phyloP scores from a whole-genome alignment of 2,888 invertebrate species.

The Drosophila conformis region DNA sequence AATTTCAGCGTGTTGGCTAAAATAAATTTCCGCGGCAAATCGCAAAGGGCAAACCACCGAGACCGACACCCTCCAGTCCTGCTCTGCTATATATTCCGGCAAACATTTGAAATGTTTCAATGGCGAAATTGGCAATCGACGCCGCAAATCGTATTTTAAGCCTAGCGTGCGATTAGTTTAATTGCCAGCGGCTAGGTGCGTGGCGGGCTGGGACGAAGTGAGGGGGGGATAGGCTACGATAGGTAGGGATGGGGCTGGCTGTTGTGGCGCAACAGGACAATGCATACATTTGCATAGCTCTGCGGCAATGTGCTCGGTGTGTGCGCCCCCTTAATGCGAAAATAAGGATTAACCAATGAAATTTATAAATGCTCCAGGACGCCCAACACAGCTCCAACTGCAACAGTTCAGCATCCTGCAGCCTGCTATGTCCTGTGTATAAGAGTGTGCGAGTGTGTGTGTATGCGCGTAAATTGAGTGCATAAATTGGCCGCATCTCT shows the following conservation, averaged over 20 bases:
- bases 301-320: conserved; percentile 23
- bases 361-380: conserved; percentile 83
- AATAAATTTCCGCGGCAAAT: conserved; percentile 53
- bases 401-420: conserved; percentile 18
- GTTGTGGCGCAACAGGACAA: conserved; percentile 70
- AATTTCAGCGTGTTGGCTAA: conserved; percentile 51
- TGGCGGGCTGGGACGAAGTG: neutral
- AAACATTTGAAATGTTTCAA: conserved; percentile 39
- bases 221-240: neutral
- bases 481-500: conserved; percentile 75
- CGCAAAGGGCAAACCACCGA: conserved; percentile 41
- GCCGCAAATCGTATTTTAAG: conserved; percentile 83
- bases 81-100: conserved; percentile 4
- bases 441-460: conserved; percentile 1
- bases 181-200: conserved; percentile 74
- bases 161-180: conserved; percentile 85
- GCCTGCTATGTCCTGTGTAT: neutral
- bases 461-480: conserved; percentile 76
- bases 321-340: conserved; percentile 71
- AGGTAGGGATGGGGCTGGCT: neutral
- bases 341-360: conserved; percentile 84
- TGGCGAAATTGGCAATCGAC: conserved; percentile 73
- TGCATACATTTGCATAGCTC: conserved; percentile 76
- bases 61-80: neutral
- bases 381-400: conserved; percentile 23